Percentiles rank a stretch among this genome's conserved stretches.
Conservation (phyloP, 2,797 vertebrate species). For the Helostoma temminkii region DNA sequence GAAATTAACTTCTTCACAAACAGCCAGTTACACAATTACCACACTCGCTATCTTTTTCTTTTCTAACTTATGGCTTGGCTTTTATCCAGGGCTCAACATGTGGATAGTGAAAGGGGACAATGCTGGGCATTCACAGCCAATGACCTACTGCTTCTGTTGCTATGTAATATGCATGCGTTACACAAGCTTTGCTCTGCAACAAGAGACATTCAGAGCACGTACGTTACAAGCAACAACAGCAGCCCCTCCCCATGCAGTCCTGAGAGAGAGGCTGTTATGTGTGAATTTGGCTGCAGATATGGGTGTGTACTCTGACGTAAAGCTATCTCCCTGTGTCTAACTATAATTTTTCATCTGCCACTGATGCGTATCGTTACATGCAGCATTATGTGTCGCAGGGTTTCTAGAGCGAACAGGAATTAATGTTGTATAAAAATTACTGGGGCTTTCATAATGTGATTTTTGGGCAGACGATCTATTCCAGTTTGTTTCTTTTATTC, state of each 20-base stretch:
- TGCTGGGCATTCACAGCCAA: slow-evolving; percentile 26
- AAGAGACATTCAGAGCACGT: slow-evolving; percentile 78
- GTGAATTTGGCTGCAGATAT: slow-evolving; percentile 76
- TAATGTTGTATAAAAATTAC: slow-evolving; percentile 56
- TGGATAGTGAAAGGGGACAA: slow-evolving; percentile 8
- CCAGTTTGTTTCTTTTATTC: slow-evolving; percentile 28
- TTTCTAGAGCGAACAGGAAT: slow-evolving; percentile 34
- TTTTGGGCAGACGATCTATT: slow-evolving; percentile 58
- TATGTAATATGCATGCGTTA: slow-evolving; percentile 69
- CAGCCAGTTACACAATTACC: slow-evolving; percentile 14
- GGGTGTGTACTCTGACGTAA: slow-evolving; percentile 83
- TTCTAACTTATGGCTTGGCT: not conserved
- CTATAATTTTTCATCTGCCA: slow-evolving; percentile 44
- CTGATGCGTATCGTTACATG: slow-evolving; percentile 45
- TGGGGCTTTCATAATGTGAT: slow-evolving; percentile 56
- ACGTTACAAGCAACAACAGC: slow-evolving; percentile 70
- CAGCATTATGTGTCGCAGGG: slow-evolving; percentile 6
- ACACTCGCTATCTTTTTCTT: not conserved
- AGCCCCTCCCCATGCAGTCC: slow-evolving; percentile 78
- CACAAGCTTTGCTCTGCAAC: slow-evolving; percentile 68
- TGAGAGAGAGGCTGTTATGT: slow-evolving; percentile 67
- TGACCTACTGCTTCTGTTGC: slow-evolving; percentile 67
- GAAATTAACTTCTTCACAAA: slow-evolving; percentile 19
- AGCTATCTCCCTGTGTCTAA: slow-evolving; percentile 50
- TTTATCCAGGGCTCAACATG: slow-evolving; percentile 3